These are phyloP conservation scores for Litocranius walleri DNA, from an alignment of 2,113 vertebrate species.

Conservation along the genomic window DNA sequence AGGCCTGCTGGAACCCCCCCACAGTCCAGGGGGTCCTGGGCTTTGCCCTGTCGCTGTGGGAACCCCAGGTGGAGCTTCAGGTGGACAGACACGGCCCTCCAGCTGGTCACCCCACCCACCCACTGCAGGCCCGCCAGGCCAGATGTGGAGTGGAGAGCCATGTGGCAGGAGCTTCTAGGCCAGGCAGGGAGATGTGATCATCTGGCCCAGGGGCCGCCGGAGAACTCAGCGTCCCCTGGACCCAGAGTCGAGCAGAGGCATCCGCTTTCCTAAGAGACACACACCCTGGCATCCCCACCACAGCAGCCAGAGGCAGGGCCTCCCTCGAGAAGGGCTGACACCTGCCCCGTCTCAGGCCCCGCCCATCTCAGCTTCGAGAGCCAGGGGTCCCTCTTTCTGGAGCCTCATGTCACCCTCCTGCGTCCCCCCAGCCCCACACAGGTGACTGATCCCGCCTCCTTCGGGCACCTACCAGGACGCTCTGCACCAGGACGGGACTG, in stretches of 20 bases:
- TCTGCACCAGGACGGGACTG: fast-evolving
- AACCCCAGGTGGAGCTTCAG: not conserved
- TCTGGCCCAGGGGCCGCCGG: not conserved
- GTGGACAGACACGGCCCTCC: not conserved
- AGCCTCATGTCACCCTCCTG: not conserved
- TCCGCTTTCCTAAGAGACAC: too few relatives aligned
- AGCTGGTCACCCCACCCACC: not conserved
- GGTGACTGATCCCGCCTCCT: not conserved
- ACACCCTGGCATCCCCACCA: not conserved
- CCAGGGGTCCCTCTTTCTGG: not conserved
- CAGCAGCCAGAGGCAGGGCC: not conserved
- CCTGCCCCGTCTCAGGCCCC: not conserved
- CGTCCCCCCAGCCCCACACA: fast-evolving
- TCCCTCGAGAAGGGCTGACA: fast-evolving
- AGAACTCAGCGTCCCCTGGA: not conserved
- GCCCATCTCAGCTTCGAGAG: not conserved
- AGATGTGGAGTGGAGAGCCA: not conserved
- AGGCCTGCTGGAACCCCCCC: too few relatives aligned
- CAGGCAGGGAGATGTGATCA: not conserved
- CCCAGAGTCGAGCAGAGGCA: not conserved
- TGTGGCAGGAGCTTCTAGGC: too few relatives aligned
- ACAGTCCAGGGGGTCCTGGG: fast-evolving
- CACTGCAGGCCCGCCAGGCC: not conserved
- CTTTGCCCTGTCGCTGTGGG: not conserved
- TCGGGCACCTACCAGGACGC: too few relatives aligned